Conservation (phyloP, 2,888 invertebrate genomes). For the Trachelus troglodyta region DNA sequence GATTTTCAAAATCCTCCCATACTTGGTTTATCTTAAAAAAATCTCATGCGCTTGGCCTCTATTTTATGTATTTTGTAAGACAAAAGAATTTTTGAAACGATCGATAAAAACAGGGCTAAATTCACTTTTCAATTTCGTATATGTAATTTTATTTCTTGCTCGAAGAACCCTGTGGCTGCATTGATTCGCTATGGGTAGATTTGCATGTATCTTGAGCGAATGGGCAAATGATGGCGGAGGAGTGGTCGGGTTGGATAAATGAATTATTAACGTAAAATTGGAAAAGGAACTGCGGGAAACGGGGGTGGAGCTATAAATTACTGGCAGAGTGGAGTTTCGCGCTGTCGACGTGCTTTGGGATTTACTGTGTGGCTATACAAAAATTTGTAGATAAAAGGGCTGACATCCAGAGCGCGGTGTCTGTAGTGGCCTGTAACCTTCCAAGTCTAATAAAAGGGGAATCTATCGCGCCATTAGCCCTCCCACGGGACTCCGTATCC, state of each 20-base stretch:
- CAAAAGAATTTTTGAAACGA: not conserved
- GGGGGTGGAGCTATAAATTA: not conserved
- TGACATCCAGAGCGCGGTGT: slow-evolving; percentile 2
- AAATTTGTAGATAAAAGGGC: slow-evolving; percentile 8
- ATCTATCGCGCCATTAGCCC: slow-evolving; percentile 25
- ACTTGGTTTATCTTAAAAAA: not conserved
- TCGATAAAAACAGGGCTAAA: not conserved
- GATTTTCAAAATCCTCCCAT: not conserved
- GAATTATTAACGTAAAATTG: not conserved
- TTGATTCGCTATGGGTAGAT: not conserved
- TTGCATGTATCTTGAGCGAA: not conserved
- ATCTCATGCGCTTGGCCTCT: not conserved
- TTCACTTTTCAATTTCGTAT: not conserved
- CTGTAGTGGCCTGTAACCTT: slow-evolving; percentile 16
- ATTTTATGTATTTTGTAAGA: not conserved
- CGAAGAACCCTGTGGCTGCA: not conserved
- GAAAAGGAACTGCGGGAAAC: not conserved
- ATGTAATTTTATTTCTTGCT: not conserved
- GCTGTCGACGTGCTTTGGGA: not conserved
- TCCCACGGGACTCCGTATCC: slow-evolving; percentile 18
- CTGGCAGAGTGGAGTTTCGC: not conserved
- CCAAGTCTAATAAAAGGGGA: slow-evolving; percentile 24
- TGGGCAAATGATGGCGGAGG: not conserved
- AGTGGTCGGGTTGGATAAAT: not conserved
- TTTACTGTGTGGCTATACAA: slow-evolving; percentile 4